Evolutionary conservation across 2,797 vertebrate species (phyloP).

Genomic region (Gymnodraco acuticeps): DNA sequence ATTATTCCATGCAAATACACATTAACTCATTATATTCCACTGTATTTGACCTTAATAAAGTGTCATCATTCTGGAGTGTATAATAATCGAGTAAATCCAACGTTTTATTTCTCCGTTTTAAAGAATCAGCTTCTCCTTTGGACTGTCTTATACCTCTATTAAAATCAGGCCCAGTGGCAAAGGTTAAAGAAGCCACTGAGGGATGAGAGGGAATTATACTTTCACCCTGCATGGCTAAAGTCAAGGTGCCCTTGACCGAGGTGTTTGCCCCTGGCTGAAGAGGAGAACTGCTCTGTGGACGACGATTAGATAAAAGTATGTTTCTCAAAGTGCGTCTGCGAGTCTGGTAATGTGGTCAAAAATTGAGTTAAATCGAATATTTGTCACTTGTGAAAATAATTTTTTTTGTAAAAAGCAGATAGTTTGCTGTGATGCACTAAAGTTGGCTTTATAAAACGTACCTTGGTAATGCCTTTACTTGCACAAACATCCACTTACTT

Average conservation of each 20-base stretch:
- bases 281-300: slow-evolving; percentile 3
- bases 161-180: slow-evolving; percentile 15
- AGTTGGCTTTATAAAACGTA: not conserved
- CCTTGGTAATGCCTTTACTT: not conserved
- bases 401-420: not conserved
- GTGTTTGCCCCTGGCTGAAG: slow-evolving; percentile 26
- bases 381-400: not conserved
- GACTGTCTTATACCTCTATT: slow-evolving; percentile 9
- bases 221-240: slow-evolving; percentile 29
- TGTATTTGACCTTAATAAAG: no score
- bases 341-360: not conserved
- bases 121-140: slow-evolving; percentile 10
- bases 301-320: slow-evolving; percentile 15
- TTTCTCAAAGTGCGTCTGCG: not conserved
- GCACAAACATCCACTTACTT: not conserved
- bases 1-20: not conserved
- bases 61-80: not conserved
- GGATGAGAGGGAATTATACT: slow-evolving; percentile 35
- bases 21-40: no score
- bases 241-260: slow-evolving; percentile 59
- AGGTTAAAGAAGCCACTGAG: slow-evolving; percentile 32
- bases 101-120: not conserved
- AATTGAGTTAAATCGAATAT: not conserved
- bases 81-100: no score
- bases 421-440: not conserved